Evolutionary conservation across 2,888 invertebrate species (phyloP).

Genomic region (Carterocephalus palaemon): DNA sequence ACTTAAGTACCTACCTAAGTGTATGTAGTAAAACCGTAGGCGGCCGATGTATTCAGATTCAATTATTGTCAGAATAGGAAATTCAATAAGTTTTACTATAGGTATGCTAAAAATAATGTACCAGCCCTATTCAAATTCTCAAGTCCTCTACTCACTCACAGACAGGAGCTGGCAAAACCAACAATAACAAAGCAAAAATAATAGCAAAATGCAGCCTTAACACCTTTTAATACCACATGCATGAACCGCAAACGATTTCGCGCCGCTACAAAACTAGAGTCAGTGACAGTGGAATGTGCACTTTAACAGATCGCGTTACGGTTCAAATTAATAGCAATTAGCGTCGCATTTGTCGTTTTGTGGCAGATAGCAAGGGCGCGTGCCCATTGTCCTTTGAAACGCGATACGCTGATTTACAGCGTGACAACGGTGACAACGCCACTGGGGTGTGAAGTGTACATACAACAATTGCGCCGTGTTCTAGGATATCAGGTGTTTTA

Average conservation of each 20-base stretch:
- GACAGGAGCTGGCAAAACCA: slow-evolving; percentile 25
- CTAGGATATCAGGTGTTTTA: slow-evolving; percentile 7
- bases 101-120: background rate
- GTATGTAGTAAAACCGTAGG: too few relatives aligned
- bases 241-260: slow-evolving; percentile 24
- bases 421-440: slow-evolving; percentile 15
- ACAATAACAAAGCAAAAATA: background rate
- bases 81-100: too few relatives aligned
- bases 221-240: slow-evolving; percentile 21
- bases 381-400: slow-evolving; percentile 37
- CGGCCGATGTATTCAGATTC: too few relatives aligned
- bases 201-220: slow-evolving; percentile 32
- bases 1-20: too few relatives aligned
- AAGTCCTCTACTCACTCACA: slow-evolving; percentile 33
- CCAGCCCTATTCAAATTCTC: slow-evolving; percentile 16
- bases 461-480: too few relatives aligned
- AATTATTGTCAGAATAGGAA: too few relatives aligned
- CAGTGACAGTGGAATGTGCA: slow-evolving; percentile 47
- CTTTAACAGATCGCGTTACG: slow-evolving; percentile 48
- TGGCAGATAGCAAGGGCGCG: slow-evolving; percentile 39
- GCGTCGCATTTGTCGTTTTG: slow-evolving; percentile 35
- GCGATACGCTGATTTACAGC: slow-evolving; percentile 27
- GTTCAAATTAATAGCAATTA: slow-evolving; percentile 46
- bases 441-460: slow-evolving; percentile 16
- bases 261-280: slow-evolving; percentile 30